Conservation (phyloP, 2,888 invertebrate genomes). For the Nephrocerus scutellatus region DNA sequence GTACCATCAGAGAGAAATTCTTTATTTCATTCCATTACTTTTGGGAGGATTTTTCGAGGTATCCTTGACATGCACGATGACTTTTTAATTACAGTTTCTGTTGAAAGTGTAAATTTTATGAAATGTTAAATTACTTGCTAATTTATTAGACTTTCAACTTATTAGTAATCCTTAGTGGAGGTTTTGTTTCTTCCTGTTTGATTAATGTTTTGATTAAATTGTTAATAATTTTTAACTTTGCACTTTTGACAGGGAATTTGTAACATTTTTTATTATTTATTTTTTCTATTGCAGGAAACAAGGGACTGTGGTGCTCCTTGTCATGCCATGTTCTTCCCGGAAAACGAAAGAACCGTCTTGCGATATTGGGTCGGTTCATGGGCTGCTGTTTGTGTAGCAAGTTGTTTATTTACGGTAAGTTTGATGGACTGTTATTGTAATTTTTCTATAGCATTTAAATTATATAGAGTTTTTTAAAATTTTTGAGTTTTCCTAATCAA, state of each 20-base stretch:
- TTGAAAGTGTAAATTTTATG: too few species aligned
- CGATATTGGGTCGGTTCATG: slow-evolving; percentile 90
- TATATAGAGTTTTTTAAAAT: neutral
- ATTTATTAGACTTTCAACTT: too few species aligned
- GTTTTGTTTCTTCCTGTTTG: too few species aligned
- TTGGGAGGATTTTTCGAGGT: too few species aligned
- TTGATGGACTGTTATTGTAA: too few species aligned
- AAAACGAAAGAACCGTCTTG: slow-evolving; percentile 73
- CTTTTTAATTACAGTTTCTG: too few species aligned
- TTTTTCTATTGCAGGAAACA: slow-evolving; percentile 37
- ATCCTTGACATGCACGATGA: too few species aligned
- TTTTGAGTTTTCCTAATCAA: neutral
- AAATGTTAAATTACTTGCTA: too few species aligned
- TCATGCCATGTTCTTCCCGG: slow-evolving; percentile 84
- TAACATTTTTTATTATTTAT: slow-evolving; percentile 14
- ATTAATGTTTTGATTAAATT: neutral
- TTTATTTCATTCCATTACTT: too few species aligned
- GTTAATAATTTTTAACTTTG: neutral
- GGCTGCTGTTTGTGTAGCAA: slow-evolving; percentile 82
- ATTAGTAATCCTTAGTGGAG: too few species aligned
- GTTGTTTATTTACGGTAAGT: slow-evolving; percentile 78
- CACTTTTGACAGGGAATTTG: slow-evolving; percentile 4
- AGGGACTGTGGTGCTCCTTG: slow-evolving; percentile 86
- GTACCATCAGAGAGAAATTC: too few species aligned
- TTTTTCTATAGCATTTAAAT: neutral